phyloP scores from a whole-genome alignment of 2,888 invertebrate species.

The Aricia artaxerxes region DNA sequence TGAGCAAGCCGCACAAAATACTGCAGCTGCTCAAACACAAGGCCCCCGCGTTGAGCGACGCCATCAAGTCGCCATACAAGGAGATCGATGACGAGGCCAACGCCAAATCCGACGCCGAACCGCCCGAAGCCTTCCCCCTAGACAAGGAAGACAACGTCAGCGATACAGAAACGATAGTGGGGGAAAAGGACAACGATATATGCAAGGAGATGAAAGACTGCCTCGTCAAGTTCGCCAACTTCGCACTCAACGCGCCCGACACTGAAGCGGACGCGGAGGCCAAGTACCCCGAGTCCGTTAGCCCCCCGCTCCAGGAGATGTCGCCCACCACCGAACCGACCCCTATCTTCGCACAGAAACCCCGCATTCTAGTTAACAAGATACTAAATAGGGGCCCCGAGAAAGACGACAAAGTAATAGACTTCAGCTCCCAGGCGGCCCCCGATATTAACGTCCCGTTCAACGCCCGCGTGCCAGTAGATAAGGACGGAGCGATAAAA shows the following conservation, averaged over 20 bases:
- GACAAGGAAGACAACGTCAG: constrained; percentile 62
- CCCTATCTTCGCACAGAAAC: constrained; percentile 61
- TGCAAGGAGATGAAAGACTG: constrained; percentile 70
- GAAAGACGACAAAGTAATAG: constrained; percentile 48
- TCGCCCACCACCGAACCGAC: constrained; percentile 65
- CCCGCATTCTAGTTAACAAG: constrained; percentile 63
- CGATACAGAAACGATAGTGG: constrained; percentile 63
- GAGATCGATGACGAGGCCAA: constrained; percentile 47
- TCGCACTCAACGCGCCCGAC: constrained; percentile 55
- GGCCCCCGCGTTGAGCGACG: constrained; percentile 49
- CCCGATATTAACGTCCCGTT: constrained; percentile 56
- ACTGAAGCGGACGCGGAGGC: constrained; percentile 41
- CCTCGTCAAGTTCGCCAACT: constrained; percentile 65
- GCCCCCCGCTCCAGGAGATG: constrained; percentile 71
- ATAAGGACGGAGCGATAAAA: constrained; percentile 29
- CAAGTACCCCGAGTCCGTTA: constrained; percentile 66
- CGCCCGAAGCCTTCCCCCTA: constrained; percentile 66
- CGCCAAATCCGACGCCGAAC: constrained; percentile 54
- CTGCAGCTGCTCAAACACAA: constrained; percentile 66
- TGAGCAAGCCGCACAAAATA: constrained; percentile 58
- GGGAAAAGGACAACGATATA: constrained; percentile 56
- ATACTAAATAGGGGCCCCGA: constrained; percentile 49
- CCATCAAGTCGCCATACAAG: constrained; percentile 43
- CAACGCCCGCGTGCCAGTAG: constrained; percentile 55
- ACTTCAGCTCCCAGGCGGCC: constrained; percentile 50